These are phyloP conservation scores for Bradypus variegatus DNA, from an alignment of 2,797 vertebrate genomes.

Conservation along the genomic window DNA sequence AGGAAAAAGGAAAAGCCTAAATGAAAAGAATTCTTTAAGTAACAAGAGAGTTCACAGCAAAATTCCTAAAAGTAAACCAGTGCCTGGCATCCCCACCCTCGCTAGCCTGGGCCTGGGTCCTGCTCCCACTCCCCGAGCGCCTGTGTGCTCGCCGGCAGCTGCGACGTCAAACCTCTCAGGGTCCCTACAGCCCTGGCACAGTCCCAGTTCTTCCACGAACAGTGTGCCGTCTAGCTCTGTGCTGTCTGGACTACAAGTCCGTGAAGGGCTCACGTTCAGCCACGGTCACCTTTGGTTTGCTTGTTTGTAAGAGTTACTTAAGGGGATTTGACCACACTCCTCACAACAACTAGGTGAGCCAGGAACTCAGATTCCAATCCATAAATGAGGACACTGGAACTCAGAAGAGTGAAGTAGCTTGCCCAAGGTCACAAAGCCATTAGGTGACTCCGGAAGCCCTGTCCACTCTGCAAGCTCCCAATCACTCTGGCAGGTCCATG, in stretches of 20 bases:
- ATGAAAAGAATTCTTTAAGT: not conserved
- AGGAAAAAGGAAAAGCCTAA: conserved; percentile 9
- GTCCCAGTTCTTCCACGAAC: too few relatives aligned
- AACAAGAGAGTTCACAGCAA: not conserved
- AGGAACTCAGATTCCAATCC: conserved; percentile 11
- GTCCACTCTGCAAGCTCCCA: not conserved
- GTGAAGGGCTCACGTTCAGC: too few relatives aligned
- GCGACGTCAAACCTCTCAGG: too few relatives aligned
- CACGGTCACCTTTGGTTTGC: not conserved
- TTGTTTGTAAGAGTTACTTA: not conserved
- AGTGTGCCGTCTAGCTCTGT: not conserved
- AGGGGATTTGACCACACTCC: not conserved
- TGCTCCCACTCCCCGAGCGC: too few relatives aligned
- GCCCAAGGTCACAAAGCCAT: conserved; percentile 31
- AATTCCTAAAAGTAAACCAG: not conserved
- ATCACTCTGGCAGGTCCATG: not conserved
- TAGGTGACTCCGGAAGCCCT: not conserved
- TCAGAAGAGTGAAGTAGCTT: not conserved
- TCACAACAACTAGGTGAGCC: conserved; percentile 18
- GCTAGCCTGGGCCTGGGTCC: too few relatives aligned
- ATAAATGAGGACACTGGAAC: conserved; percentile 22
- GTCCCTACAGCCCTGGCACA: too few relatives aligned
- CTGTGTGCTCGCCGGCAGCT: too few relatives aligned
- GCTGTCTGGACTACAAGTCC: not conserved
- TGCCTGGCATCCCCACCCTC: not conserved